These are phyloP conservation scores for Struthio camelus DNA, from an alignment of 2,113 vertebrate species.

Conservation along the genomic window DNA sequence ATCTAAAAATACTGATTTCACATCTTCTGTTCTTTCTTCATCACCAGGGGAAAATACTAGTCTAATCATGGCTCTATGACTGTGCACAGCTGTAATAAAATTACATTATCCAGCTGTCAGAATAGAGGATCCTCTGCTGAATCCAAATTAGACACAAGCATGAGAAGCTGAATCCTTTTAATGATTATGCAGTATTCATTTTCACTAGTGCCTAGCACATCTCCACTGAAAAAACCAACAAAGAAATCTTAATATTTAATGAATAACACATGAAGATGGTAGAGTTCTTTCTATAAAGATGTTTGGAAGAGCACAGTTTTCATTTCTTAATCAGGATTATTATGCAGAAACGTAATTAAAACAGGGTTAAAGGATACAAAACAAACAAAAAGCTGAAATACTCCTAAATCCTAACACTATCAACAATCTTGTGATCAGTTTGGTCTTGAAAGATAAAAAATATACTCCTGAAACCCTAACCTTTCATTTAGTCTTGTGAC, in stretches of 20 bases:
- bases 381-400: neutral
- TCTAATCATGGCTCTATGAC: neutral
- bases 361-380: neutral
- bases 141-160: neutral
- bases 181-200: slow-evolving; percentile 11
- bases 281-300: neutral
- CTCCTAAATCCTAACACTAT: neutral
- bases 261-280: neutral
- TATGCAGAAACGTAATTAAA: slow-evolving; percentile 35
- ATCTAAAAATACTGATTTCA: neutral
- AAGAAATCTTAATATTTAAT: slow-evolving; percentile 22
- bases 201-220: neutral
- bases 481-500: neutral
- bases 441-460: neutral
- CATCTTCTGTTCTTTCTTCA: neutral
- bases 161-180: neutral
- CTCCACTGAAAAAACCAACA: neutral
- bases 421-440: neutral
- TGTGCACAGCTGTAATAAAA: slow-evolving; percentile 9
- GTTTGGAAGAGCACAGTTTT: slow-evolving; percentile 5
- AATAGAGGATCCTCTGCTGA: neutral
- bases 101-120: neutral
- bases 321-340: slow-evolving; percentile 2
- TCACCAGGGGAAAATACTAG: neutral
- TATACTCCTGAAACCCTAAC: neutral